phyloP scores from a whole-genome alignment of 1,140 invertebrate genomes.

The Wiebesia pumilae region DNA sequence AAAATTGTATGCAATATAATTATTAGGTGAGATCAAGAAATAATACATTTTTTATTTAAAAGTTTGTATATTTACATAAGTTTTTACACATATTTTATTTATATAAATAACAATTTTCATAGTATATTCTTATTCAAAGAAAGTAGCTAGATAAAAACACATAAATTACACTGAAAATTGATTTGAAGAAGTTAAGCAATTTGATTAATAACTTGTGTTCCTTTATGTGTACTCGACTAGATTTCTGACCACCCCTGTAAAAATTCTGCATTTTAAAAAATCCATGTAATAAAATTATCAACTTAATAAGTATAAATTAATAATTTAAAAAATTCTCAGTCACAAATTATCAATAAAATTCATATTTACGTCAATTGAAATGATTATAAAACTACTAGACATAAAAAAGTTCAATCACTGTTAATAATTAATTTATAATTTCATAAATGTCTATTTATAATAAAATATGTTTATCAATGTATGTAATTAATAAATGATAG shows the following conservation, averaged over 20 bases:
- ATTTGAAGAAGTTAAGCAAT: constrained; percentile 4
- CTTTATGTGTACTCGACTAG: constrained; percentile 33
- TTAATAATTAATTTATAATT: constrained; percentile 7
- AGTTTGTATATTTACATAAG: constrained; percentile 45
- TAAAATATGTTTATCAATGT: background rate
- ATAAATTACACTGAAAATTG: background rate
- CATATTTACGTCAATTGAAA: background rate
- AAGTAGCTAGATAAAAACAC: constrained; percentile 27
- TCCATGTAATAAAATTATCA: background rate
- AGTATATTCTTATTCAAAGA: constrained; percentile 17
- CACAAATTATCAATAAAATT: background rate
- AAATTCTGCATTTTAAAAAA: constrained; percentile 9
- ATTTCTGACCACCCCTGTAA: constrained; percentile 26
- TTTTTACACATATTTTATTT: constrained; percentile 39
- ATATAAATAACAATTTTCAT: constrained; percentile 35
- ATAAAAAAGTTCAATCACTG: background rate
- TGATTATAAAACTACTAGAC: background rate
- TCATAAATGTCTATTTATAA: background rate
- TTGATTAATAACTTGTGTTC: constrained; percentile 27
- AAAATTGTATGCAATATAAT: background rate
- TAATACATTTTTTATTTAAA: constrained; percentile 3
- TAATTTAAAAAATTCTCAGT: constrained; percentile 20
- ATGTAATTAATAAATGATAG: background rate
- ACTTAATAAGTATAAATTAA: background rate
- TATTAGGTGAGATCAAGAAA: background rate